Conservation (phyloP, 1,140 invertebrate genomes). For the Meteorus sp. region DNA sequence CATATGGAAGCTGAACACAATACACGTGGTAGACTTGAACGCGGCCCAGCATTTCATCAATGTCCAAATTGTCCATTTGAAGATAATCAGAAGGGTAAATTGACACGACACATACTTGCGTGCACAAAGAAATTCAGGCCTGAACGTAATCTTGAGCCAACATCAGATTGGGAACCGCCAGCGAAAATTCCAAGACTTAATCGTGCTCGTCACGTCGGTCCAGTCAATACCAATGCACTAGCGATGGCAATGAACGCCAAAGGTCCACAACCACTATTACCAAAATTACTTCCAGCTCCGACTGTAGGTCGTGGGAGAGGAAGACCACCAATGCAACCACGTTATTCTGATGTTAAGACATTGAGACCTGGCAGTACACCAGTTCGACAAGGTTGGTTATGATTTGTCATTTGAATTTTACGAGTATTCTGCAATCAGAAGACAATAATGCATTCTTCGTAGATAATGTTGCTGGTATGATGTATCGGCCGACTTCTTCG, state of each 20-base stretch:
- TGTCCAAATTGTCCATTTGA: slow-evolving; percentile 94
- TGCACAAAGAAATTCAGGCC: slow-evolving; percentile 90
- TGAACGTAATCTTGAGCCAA: slow-evolving; percentile 80
- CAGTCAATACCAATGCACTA: slow-evolving; percentile 50
- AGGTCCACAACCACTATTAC: slow-evolving; percentile 60
- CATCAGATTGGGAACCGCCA: slow-evolving; percentile 87
- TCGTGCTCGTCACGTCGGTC: slow-evolving; percentile 58
- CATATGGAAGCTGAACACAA: slow-evolving; percentile 92
- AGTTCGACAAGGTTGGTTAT: slow-evolving; percentile 42
- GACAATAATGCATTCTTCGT: slow-evolving; percentile 1
- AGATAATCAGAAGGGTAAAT: slow-evolving; percentile 91
- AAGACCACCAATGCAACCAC: slow-evolving; percentile 55
- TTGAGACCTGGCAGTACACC: slow-evolving; percentile 46
- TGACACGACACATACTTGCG: slow-evolving; percentile 83
- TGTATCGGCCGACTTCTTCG: slow-evolving; percentile 62
- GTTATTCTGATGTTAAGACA: slow-evolving; percentile 52
- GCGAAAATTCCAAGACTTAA: slow-evolving; percentile 83
- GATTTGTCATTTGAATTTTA: slow-evolving; percentile 16
- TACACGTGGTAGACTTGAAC: slow-evolving; percentile 77
- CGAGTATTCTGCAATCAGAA: not conserved
- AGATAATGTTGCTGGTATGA: slow-evolving; percentile 59
- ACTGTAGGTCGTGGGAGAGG: slow-evolving; percentile 51
- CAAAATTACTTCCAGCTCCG: slow-evolving; percentile 58
- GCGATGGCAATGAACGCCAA: slow-evolving; percentile 53
- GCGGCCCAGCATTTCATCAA: slow-evolving; percentile 85